Evolutionary conservation across 2,797 vertebrate genomes (phyloP), one percentile per base, ranked within the genome.

Genomic region (Gephyroberyx darwinii): DNA sequence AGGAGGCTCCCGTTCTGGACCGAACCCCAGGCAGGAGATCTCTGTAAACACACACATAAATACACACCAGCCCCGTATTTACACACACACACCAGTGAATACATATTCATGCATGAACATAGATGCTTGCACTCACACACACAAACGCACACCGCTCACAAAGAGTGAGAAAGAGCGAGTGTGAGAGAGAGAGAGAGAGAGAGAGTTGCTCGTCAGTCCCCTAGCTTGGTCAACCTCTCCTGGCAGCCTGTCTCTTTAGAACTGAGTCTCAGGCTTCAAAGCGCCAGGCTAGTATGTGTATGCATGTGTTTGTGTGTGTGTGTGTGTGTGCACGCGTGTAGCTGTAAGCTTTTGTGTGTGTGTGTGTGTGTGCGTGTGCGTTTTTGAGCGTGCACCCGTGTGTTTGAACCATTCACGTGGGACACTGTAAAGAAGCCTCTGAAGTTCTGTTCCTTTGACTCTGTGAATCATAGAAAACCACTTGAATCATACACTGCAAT

Each of bases 381-480:
- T 13, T 63, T 65, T 73, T 17, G 17, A 72, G 71, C 5, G 43
- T 53, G 76, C 74, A 69, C 63, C 43, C 13, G 63, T 47, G 51
- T 22, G 71, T 87, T 85, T 87, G 85, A 90, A 85, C 84, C 74
- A 61, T 77, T 80, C 83, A 75, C 73, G 10, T 22, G 33, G 77
- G 82, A 89, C 65, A 72, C 74, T 74, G 75, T 66, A 75, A 85
- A 85, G 74, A 81, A 86, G 59, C 85, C 80, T 88, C 80, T 87
- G 87, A 90, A 90, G 87, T 89, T 86, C 45, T 80, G 70, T 83
- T 77, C 69, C 76, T 88, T 81, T 84, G 81, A 85, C 81, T 85
- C 73, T 75, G 53, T 90, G 82, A 91, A 90, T 90, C 85, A 90
- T 86, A 84, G 80, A 89, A 85, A 86, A 67, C 43, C 72, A 72